Conservation (phyloP, 2,797 vertebrate species). For the Harpagifer antarcticus region DNA sequence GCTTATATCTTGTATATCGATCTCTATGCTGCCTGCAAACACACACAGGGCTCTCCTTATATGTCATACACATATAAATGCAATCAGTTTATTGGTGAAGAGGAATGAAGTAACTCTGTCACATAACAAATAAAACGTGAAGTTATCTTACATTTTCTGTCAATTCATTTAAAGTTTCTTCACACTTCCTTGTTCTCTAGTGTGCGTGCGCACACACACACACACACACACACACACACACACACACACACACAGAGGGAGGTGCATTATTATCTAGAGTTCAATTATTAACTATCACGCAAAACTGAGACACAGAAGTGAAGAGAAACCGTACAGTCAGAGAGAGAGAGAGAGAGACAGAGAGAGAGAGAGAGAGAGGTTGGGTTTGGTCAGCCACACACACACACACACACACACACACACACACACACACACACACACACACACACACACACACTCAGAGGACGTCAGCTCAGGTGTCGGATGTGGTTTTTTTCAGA, state of each 20-base stretch:
- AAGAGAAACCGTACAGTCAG: background rate
- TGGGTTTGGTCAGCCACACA: too few relatives aligned
- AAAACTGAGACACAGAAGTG: slow-evolving; percentile 31
- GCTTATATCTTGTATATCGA: too few relatives aligned
- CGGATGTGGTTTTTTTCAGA: too few relatives aligned
- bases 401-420: too few relatives aligned
- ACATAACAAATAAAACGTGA: background rate
- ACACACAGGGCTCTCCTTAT: too few relatives aligned
- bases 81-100: background rate
- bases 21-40: too few relatives aligned
- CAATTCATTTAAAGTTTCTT: slow-evolving; percentile 5
- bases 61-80: too few relatives aligned
- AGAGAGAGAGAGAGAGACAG: background rate
- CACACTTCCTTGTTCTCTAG: slow-evolving; percentile 1
- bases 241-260: background rate
- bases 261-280: background rate
- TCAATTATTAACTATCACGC: slow-evolving; percentile 35
- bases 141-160: background rate
- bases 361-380: background rate
- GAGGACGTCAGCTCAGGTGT: slow-evolving; percentile 7
- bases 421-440: too few relatives aligned
- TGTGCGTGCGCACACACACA: fast-evolving
- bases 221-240: background rate
- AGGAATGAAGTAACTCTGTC: background rate
- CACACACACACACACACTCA: too few relatives aligned